Base-by-base conservation (phyloP, 2,113 vertebrate genomes). In the Phoenicopterus ruber region DNA sequence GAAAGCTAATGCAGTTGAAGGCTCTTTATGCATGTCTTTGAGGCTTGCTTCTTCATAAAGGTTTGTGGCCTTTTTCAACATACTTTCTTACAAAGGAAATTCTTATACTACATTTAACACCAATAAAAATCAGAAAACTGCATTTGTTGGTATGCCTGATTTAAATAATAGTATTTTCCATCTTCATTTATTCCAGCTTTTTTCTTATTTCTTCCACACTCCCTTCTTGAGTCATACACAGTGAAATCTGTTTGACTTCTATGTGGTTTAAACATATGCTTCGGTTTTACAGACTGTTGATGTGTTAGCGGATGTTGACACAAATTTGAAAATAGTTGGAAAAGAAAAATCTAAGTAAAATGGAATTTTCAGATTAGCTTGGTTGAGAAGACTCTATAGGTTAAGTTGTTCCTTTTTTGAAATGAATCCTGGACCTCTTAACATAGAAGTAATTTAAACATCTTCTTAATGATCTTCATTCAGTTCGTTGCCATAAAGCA, bases 181-280 rank as follows among this genome's bases (percentile, higher is more conserved):
- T 93, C n/a, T 87, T 94, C 65, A 62, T 87, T 88, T 94, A 94
- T 87, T 92, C 89, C 84, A 90, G 17, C 36, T 90, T 9, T 9
- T 2, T 88, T 95, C 81, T 86, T 96, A 87, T 89, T 95, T 84
- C 80, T 82, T 95, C 80, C 86, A 87, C 3, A 17, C 31, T 85
- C 46, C 38, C 28, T 89, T 79, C 70, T 89, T 94, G 83, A 94
- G 70, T 89, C 77, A 94, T 79, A 58, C 40, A 55, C 16, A 42
- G 54, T 72, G 40, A 87, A 88, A 55, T 70, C 70, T 97, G 73
- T 96, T 91, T 97, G 81, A 85, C 46, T 95, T 97, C 89, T 87
- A 29, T 90, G 88, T 89, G 91, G 82, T 96, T 96, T 94, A 87
- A 92, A 89, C 86, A 93, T 89, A 93, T 85, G 88, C 78, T 97